A percentile compares a stretch with the other conserved stretches of the same genome.
These are phyloP conservation scores for Acanthosepion pharaonis DNA, from an alignment of 2,888 invertebrate species.

Conservation along the genomic window DNA sequence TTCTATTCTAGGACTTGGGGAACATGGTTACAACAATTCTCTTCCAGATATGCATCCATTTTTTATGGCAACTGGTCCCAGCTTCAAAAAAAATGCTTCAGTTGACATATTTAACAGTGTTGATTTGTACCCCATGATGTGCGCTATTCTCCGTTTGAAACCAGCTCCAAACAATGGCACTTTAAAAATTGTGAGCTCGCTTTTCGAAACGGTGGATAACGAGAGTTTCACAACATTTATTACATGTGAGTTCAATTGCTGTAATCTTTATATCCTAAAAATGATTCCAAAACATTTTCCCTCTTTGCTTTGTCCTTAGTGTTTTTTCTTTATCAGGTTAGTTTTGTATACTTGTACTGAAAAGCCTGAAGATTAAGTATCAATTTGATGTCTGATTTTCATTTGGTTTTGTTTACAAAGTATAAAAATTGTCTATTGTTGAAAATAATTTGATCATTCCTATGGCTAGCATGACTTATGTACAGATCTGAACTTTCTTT, in stretches of 20 bases:
- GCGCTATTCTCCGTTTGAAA: constrained; percentile 66
- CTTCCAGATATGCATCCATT: constrained; percentile 80
- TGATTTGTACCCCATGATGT: constrained; percentile 73
- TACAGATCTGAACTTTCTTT: no score
- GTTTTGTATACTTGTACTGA: no score
- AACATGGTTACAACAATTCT: constrained; percentile 76
- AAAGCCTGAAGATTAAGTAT: no score
- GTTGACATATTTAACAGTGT: constrained; percentile 68
- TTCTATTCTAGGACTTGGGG: constrained; percentile 63
- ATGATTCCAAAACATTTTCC: no score
- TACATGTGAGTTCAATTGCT: constrained; percentile 59
- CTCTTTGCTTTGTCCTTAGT: no score
- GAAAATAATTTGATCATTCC: no score
- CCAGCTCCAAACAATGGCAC: constrained; percentile 71
- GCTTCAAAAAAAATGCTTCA: constrained; percentile 65
- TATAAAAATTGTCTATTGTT: no score
- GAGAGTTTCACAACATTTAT: constrained; percentile 57
- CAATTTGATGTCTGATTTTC: no score
- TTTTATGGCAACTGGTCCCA: constrained; percentile 81
- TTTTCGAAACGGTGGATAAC: constrained; percentile 54
- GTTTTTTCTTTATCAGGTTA: no score
- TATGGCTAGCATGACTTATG: no score
- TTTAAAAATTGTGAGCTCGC: constrained; percentile 57
- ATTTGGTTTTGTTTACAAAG: no score
- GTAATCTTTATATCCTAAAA: not conserved